These are phyloP conservation scores for Danaus chrysippus DNA, from an alignment of 2,888 invertebrate species.

Conservation along the genomic window DNA sequence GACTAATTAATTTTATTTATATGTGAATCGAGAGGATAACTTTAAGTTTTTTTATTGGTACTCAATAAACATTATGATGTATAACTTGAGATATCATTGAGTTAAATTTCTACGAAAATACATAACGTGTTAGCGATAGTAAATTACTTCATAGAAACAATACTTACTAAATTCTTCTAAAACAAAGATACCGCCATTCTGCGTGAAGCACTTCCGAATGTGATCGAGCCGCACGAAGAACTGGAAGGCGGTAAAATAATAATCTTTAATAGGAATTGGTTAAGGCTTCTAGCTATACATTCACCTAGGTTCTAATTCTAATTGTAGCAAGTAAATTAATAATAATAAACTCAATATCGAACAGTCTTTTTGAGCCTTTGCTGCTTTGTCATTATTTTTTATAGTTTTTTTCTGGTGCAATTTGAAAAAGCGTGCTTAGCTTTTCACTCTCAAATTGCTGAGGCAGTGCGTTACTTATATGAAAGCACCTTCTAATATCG, in stretches of 20 bases:
- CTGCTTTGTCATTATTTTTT: neutral
- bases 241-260: constrained; percentile 82
- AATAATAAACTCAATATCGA: neutral
- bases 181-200: constrained; percentile 99
- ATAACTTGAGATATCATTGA: no score
- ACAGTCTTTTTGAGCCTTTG: neutral
- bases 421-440: constrained; percentile 19
- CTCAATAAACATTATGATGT: no score
- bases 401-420: constrained; percentile 13
- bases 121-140: no score
- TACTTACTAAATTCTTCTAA: constrained; percentile 99
- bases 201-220: constrained; percentile 99
- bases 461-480: constrained; percentile 12
- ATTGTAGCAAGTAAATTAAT: neutral
- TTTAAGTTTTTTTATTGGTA: no score
- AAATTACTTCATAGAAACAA: constrained; percentile 10
- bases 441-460: constrained; percentile 7
- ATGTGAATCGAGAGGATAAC: no score
- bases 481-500: constrained; percentile 5
- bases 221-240: constrained; percentile 99
- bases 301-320: neutral
- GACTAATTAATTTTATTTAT: no score
- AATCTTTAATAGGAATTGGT: neutral
- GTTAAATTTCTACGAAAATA: no score
- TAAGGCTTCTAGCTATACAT: neutral